Evolutionary conservation across 1,140 invertebrate genomes (phyloP), one percentile per base, ranked within the genome.

Genomic region (Papilio glaucus): DNA sequence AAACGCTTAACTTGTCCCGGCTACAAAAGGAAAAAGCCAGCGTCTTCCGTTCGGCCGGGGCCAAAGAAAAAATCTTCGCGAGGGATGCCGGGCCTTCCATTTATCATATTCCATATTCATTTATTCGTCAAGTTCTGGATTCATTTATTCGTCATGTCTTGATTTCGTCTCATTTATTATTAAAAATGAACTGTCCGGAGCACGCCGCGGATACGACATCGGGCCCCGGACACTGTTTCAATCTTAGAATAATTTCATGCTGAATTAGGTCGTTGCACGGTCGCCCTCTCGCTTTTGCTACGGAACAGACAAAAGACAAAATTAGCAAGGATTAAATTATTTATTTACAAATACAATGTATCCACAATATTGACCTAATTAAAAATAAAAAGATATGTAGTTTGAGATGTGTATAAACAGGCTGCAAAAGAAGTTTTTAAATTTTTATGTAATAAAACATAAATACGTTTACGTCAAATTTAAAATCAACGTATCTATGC

Each of bases 121-220:
- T 93, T 93, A 91, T 93, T 93, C 89, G 89, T 93, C 89, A 93
- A 91, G 90, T 93, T 91, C 91, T 93, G 86, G 92, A 94, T 94
- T 94, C 93, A 94, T 94, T 94, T 94, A 94, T 94, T 94, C 93
- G 91, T 93, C 93, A 90, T 89, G 91, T 91, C 90, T 91, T 93
- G 92, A 94, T 94, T 94, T 93, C 93, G 85, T 92, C 88, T 93
- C 91, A 93, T 94, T 94, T 94, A 92, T 93, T 94, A 93, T 94
- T 94, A 94, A 94, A 94, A 94, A 94, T 94, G 93, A 94, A 90
- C 91, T 94, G 93, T 94, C 93, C 86, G 76, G 74, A 88, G 85
- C 93, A 94, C 86, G 87, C 80, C 78, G 82, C 79, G 88, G 82
- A 82, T 80, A 84, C 85, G 85, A 89, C 85, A 83, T 85, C 79